Evolutionary conservation across 2,113 vertebrate species (phyloP).

Genomic region (Pachypanchax playfairii): DNA sequence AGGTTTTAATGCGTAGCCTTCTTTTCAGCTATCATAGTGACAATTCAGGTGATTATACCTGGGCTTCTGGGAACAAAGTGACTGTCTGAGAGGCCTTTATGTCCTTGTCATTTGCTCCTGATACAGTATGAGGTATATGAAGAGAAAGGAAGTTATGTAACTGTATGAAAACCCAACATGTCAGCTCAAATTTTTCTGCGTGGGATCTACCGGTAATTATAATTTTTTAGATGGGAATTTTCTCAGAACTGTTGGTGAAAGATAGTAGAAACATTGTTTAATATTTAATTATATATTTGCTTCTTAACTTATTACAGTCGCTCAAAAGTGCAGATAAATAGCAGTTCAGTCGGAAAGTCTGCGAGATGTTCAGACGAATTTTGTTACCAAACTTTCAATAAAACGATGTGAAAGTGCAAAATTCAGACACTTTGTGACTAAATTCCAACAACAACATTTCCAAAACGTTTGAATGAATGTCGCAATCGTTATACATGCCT

Average conservation of each 20-base stretch:
- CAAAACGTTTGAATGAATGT: too few species aligned
- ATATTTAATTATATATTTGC: slow-evolving; percentile 25
- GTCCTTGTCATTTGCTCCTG: slow-evolving; percentile 15
- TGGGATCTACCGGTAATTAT: too few species aligned
- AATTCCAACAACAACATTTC: too few species aligned
- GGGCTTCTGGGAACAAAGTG: slow-evolving; percentile 20
- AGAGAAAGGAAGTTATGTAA: background rate
- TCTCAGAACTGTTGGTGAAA: slow-evolving; percentile 26
- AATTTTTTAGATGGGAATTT: slow-evolving; percentile 23
- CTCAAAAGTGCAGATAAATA: too few species aligned
- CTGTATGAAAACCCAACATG: background rate
- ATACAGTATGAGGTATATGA: background rate
- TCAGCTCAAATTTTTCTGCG: background rate
- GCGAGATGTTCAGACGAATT: too few species aligned
- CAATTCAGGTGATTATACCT: slow-evolving; percentile 50
- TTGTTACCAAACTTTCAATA: too few species aligned
- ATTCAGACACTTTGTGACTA: too few species aligned
- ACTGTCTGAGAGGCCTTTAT: slow-evolving; percentile 25
- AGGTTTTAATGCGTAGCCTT: slow-evolving; percentile 63
- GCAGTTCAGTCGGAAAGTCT: too few species aligned
- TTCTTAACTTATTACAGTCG: slow-evolving; percentile 10
- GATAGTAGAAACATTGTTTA: slow-evolving; percentile 2
- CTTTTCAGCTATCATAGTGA: slow-evolving; percentile 25
- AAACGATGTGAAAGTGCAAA: too few species aligned
- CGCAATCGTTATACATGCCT: too few species aligned